These are phyloP conservation scores for Danionella dracula DNA, from an alignment of 2,797 vertebrate species.

Conservation along the genomic window DNA sequence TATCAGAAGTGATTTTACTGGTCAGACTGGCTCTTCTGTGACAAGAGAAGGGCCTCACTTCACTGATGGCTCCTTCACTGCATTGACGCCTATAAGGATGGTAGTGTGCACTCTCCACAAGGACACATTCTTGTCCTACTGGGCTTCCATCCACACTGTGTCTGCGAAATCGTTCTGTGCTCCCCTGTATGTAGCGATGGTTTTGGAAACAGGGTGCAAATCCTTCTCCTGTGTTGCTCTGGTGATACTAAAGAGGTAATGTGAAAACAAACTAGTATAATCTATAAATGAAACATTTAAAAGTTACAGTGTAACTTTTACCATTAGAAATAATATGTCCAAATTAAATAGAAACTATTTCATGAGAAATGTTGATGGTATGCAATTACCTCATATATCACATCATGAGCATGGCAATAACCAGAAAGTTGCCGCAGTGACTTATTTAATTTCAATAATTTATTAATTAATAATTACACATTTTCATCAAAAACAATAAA, in stretches of 20 bases:
- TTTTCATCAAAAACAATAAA: too few species aligned
- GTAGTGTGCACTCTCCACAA: conserved; percentile 68
- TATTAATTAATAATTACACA: too few species aligned
- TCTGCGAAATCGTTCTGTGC: conserved; percentile 61
- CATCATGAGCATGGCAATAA: too few species aligned
- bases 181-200: conserved; percentile 50
- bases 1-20: conserved; percentile 14
- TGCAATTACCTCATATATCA: too few species aligned
- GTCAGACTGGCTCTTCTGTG: conserved; percentile 49
- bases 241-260: conserved; percentile 44
- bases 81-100: conserved; percentile 82
- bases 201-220: conserved; percentile 37
- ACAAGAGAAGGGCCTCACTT: conserved; percentile 46
- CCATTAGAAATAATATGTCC: too few species aligned
- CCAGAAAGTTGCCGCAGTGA: too few species aligned
- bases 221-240: conserved; percentile 19
- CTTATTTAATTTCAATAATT: too few species aligned
- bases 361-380: too few species aligned
- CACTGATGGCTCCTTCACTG: conserved; percentile 64
- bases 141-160: conserved; percentile 72
- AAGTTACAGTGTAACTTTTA: too few species aligned
- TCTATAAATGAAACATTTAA: too few species aligned
- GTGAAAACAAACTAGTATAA: conserved; percentile 23
- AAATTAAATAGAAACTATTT: too few species aligned
- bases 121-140: conserved; percentile 40